Conservation (phyloP, 2,888 invertebrate genomes). For the Chironomus riparius region DNA sequence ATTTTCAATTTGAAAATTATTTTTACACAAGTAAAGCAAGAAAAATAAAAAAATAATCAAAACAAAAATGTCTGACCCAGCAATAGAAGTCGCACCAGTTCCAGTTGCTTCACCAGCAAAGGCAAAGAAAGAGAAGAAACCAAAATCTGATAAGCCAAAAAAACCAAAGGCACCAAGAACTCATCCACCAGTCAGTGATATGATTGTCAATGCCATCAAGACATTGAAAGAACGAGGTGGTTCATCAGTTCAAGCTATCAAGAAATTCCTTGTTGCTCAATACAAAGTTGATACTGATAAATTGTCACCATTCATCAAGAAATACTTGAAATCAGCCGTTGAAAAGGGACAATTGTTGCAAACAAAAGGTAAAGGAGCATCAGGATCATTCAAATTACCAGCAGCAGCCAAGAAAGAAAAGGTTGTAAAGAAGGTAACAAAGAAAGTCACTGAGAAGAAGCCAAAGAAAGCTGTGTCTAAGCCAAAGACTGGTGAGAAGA, state of each 20-base stretch:
- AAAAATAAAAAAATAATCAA: no score
- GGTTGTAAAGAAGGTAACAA: no score
- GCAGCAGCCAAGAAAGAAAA: no score
- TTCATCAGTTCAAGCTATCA: constrained; percentile 48
- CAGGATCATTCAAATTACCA: constrained; percentile 44
- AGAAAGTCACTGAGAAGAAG: no score
- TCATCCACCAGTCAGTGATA: constrained; percentile 46
- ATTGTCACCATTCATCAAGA: constrained; percentile 50
- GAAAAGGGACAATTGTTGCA: constrained; percentile 46
- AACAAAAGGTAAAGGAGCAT: constrained; percentile 48
- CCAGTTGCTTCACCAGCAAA: no score
- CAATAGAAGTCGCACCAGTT: no score
- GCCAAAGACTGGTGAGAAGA: no score
- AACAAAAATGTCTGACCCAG: no score
- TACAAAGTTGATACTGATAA: constrained; percentile 54
- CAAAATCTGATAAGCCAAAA: constrained; percentile 32
- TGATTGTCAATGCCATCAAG: constrained; percentile 51
- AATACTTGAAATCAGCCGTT: constrained; percentile 50
- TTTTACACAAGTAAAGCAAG: no score
- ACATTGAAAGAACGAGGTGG: constrained; percentile 35
- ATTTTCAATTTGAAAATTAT: no score
- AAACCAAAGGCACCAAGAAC: constrained; percentile 39
- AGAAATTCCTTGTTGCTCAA: constrained; percentile 52
- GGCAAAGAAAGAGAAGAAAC: constrained; percentile 31
- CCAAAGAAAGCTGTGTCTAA: no score